phyloP scores from a whole-genome alignment of 2,888 invertebrate genomes.

The Sipha maydis region DNA sequence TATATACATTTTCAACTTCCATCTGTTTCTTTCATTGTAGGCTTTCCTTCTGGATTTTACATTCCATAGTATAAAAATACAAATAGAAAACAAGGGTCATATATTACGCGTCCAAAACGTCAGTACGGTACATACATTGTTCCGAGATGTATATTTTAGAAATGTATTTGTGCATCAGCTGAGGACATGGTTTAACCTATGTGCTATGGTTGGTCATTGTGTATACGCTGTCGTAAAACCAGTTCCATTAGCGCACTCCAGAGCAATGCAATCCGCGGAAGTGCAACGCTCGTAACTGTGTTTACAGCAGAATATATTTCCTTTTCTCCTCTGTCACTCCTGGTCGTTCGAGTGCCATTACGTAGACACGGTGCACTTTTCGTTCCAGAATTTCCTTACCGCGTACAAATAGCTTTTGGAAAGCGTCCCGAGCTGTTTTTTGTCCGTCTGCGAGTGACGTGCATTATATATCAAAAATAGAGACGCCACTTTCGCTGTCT shows the following conservation, averaged over 20 bases:
- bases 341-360: constrained; percentile 11
- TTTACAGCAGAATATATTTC: not conserved
- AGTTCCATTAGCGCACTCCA: constrained; percentile 11
- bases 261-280: not conserved
- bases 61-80: not conserved
- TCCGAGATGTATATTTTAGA: too few relatives aligned
- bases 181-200: too few relatives aligned
- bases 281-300: constrained; percentile 3
- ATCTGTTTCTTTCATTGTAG: too few relatives aligned
- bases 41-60: too few relatives aligned
- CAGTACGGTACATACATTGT: too few relatives aligned
- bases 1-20: too few relatives aligned
- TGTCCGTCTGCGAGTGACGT: constrained; percentile 49
- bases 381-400: not conserved
- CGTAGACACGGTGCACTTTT: constrained; percentile 15
- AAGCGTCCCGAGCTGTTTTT: constrained; percentile 23
- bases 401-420: constrained; percentile 49
- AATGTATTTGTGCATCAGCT: too few relatives aligned
- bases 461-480: constrained; percentile 32
- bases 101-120: too few relatives aligned
- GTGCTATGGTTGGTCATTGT: not conserved
- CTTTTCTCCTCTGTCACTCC: not conserved
- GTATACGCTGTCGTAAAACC: not conserved
- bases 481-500: constrained; percentile 26
- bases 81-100: not conserved